Evolutionary conservation across 2,888 invertebrate species (phyloP), one percentile per base, ranked within the genome.

Genomic region (Thecophora atra): DNA sequence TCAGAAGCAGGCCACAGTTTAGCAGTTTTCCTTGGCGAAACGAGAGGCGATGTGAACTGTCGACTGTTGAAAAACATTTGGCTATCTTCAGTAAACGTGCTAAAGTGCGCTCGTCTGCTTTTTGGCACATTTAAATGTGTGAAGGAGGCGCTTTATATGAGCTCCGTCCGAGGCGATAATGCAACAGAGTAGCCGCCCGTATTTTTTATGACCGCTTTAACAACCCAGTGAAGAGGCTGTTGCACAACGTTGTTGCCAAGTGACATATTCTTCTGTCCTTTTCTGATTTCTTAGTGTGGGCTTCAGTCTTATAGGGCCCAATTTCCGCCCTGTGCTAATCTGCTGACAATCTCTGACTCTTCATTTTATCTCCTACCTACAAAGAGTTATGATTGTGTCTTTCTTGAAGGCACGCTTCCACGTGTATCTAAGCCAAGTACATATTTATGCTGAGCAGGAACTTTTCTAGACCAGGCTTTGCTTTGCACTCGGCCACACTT

Each of bases 401-500:
- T 0, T 54, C 21, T 21, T 11, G 54, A 19, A 58, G 26, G 11
- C 26, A 54, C 54, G 28, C 51, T 52, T 28, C n/a, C 26, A 44
- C 13, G 30, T 66, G 21, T 64, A 67, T 67, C 54, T 26, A 54
- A 52, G 67, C 42, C 54, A 42, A 56, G 56, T 24, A 56, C 54
- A 67, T 67, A 67, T 67, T 67, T 67, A 42, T 67, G 37, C 17
- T 19, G 37, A 37, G 54, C 37, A 56, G 37, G 56, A 67, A 54
- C 54, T 67, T 64, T 64, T 47, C 64, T 64, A 64, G 44, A 4
- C 21, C 11, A 44, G 19, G 24, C 47, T 64, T 64, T 64, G 26
- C 64, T 44, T 64, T 64, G 44, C 42, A 47, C 64, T 47, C 64
- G 44, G 44, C 47, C 44, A 47, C 64, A 64, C 64, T 64, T 44